Evolutionary conservation across 2,888 invertebrate genomes (phyloP), one percentile per base, ranked within the genome.

Genomic region (Aethes cnicana): DNA sequence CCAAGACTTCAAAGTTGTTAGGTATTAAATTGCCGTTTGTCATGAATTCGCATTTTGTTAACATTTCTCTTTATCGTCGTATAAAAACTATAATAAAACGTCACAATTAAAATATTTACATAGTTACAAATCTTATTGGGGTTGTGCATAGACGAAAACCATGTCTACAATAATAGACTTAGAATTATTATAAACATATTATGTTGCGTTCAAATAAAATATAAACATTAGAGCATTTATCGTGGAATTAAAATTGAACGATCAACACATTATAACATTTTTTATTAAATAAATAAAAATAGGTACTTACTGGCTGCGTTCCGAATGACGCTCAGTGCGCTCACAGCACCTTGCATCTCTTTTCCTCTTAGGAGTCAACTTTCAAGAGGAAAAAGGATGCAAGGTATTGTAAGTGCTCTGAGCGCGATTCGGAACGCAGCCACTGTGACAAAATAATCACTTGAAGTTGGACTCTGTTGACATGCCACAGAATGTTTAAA

Each of bases 61-160:
- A 12, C 32, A 32, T 39, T 28, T 25, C 7, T 17, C n/a, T 20
- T 25, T 32, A 32, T n/a, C 64, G 69, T 67, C 74, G 74, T 84
- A 84, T 71, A 83, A 84, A 81, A 84, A 76, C 74, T 74, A 76
- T 65, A 66, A 69, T 36, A 26, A 43, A n/a, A 11, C 70, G 68
- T 62, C 55, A 66, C 71, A 76, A 68, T 66, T n/a, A 64, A 69
- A 68, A 66, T 85, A 82, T 82, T 80, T 80, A 82, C 86, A 83
- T 77, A 74, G 73, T 73, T 80, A 85, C 70, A 76, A 57, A 71
- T 59, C 62, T 55, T 62, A 58, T 57, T 49, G 64, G 64, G 63
- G 62, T 69, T 56, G 57, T 55, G 55, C 54, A 54, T 52, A 56
- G 56, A 55, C 44, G 55, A 61, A 62, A 59, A 54, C 62, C 58